phyloP scores from a whole-genome alignment of 1,140 invertebrate species.

The Plectrocnemia conspersa region DNA sequence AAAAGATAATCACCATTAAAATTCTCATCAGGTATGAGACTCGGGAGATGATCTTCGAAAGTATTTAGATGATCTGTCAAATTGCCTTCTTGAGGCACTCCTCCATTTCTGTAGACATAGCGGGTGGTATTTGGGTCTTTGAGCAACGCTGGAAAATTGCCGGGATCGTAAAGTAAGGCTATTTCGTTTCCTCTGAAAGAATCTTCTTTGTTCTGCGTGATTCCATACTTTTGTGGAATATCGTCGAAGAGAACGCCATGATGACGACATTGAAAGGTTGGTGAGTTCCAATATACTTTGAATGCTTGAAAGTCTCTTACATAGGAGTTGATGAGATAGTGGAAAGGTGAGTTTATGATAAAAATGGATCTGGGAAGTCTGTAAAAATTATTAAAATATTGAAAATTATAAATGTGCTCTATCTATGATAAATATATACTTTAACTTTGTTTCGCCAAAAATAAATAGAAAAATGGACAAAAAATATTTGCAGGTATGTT shows the following conservation, averaged over 20 bases:
- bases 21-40: conserved; percentile 55
- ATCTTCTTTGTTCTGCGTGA: conserved; percentile 61
- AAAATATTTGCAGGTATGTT: no score
- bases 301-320: conserved; percentile 41
- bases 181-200: conserved; percentile 61
- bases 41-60: conserved; percentile 53
- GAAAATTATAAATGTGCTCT: no score
- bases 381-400: not conserved
- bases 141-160: conserved; percentile 66
- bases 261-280: conserved; percentile 65
- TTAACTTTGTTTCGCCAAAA: no score
- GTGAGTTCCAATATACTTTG: conserved; percentile 73
- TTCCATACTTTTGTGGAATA: conserved; percentile 57
- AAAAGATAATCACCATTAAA: conserved; percentile 60
- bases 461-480: no score
- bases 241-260: conserved; percentile 61
- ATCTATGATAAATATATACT: no score
- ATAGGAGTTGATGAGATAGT: not conserved
- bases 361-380: not conserved
- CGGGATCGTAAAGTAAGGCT: conserved; percentile 70
- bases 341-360: not conserved
- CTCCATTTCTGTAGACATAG: conserved; percentile 60
- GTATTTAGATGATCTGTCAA: conserved; percentile 56
- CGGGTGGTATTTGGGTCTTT: conserved; percentile 45
- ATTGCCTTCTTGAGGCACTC: conserved; percentile 71